These are phyloP conservation scores for Hippocampus guttulatus DNA, from an alignment of 2,113 vertebrate species.

Conservation along the genomic window DNA sequence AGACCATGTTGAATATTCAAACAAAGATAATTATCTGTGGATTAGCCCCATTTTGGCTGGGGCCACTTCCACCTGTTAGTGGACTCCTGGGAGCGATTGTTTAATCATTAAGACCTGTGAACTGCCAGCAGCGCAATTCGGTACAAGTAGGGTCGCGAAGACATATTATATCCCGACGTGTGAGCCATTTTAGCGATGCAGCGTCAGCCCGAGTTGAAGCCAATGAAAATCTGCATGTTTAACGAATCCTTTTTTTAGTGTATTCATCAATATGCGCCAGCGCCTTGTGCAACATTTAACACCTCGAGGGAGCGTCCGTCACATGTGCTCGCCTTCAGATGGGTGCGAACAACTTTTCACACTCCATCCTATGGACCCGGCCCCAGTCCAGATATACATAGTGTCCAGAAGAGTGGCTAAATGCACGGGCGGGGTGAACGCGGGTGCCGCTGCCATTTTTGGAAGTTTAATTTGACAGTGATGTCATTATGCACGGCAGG, in stretches of 20 bases:
- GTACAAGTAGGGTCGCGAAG: background rate
- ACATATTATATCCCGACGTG: slow-evolving; percentile 14
- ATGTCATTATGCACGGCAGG: background rate
- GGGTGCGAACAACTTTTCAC: slow-evolving; percentile 55
- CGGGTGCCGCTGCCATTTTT: slow-evolving; percentile 27
- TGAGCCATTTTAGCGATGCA: slow-evolving; percentile 22
- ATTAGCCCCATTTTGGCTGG: slow-evolving; percentile 54
- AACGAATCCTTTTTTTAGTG: background rate
- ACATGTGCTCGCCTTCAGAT: slow-evolving; percentile 34
- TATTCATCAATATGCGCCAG: slow-evolving; percentile 3
- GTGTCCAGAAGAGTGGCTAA: slow-evolving; percentile 43
- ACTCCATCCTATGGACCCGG: slow-evolving; percentile 40
- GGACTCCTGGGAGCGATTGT: slow-evolving; percentile 41
- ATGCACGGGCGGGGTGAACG: slow-evolving; percentile 51
- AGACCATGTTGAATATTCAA: slow-evolving; percentile 51
- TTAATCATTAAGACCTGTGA: slow-evolving; percentile 47
- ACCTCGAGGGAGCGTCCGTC: slow-evolving; percentile 3
- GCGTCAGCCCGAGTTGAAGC: background rate
- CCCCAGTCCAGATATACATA: slow-evolving; percentile 16
- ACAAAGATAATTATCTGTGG: slow-evolving; percentile 62
- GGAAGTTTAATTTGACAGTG: background rate
- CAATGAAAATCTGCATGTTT: slow-evolving; percentile 5
- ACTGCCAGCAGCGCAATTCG: slow-evolving; percentile 18
- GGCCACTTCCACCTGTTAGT: slow-evolving; percentile 49
- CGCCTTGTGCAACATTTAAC: background rate